phyloP scores from a whole-genome alignment of 2,888 invertebrate species.

The Prenolepis imparis region DNA sequence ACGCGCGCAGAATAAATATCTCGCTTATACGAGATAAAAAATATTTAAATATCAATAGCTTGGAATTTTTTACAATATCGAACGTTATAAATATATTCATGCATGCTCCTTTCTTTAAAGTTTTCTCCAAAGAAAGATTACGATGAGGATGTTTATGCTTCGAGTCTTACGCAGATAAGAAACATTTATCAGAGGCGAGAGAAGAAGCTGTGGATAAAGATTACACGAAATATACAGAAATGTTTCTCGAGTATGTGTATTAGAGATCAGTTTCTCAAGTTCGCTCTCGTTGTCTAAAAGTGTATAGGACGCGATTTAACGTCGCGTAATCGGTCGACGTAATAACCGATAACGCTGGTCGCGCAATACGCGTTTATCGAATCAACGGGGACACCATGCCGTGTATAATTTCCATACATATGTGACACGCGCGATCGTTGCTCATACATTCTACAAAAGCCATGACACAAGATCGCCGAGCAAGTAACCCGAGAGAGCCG shows the following conservation, averaged over 20 bases:
- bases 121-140: neutral
- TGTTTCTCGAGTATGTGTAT: neutral
- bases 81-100: neutral
- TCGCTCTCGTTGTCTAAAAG: neutral
- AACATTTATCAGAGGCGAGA: neutral
- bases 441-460: conserved; percentile 22
- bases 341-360: conserved; percentile 60
- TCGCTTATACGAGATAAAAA: neutral
- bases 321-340: conserved; percentile 56
- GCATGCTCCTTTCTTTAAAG: neutral
- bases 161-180: neutral
- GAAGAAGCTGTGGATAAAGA: neutral
- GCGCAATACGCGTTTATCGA: conserved; percentile 63
- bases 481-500: conserved; percentile 19
- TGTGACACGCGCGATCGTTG: no score
- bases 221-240: neutral
- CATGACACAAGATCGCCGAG: conserved; percentile 42
- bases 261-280: neutral
- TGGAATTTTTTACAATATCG: neutral
- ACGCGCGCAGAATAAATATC: neutral
- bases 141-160: neutral
- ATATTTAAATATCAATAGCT: neutral
- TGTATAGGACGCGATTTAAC: conserved; percentile 27
- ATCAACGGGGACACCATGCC: conserved; percentile 62
- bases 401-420: conserved; percentile 36